Evolutionary conservation across 37 sponge, comb jelly and placozoan genomes (phyloP).

Genomic region (Cladorhizidae sp.): DNA sequence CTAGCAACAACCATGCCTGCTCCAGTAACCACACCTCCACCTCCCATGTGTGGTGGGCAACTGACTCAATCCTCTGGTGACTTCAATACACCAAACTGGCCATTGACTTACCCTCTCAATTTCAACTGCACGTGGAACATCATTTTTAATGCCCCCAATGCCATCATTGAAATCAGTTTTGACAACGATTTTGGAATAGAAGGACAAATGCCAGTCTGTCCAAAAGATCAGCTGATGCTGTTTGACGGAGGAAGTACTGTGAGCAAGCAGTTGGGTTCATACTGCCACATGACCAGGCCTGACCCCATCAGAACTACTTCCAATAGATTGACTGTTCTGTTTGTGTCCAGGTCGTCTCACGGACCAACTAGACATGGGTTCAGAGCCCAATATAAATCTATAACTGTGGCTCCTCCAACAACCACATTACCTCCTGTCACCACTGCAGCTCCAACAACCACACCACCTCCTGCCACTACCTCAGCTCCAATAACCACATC

Average conservation of each 20-base stretch:
- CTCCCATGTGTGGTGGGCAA: not conserved
- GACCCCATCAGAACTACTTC: not conserved
- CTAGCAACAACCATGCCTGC: no score
- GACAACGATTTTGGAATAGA: constrained; percentile 1
- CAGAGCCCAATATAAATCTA: not conserved
- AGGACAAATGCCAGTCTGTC: not conserved
- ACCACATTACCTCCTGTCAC: not conserved
- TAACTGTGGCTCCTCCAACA: not conserved
- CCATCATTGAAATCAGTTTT: not conserved
- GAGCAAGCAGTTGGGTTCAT: not conserved
- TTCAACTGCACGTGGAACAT: not conserved
- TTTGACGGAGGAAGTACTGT: not conserved
- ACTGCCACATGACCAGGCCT: not conserved
- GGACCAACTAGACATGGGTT: not conserved
- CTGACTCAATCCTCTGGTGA: not conserved
- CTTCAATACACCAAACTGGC: constrained; percentile 6
- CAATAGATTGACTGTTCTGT: not conserved
- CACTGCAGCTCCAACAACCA: not conserved
- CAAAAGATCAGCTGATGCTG: not conserved
- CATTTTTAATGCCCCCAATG: not conserved
- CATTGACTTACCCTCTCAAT: not conserved
- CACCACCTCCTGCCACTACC: not conserved
- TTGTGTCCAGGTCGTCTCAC: not conserved
- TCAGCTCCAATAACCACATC: no score
- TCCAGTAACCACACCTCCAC: no score